Evolutionary conservation across 2,888 invertebrate genomes (phyloP), one percentile per base, ranked within the genome.

Genomic region (Eupithecia exiguata): DNA sequence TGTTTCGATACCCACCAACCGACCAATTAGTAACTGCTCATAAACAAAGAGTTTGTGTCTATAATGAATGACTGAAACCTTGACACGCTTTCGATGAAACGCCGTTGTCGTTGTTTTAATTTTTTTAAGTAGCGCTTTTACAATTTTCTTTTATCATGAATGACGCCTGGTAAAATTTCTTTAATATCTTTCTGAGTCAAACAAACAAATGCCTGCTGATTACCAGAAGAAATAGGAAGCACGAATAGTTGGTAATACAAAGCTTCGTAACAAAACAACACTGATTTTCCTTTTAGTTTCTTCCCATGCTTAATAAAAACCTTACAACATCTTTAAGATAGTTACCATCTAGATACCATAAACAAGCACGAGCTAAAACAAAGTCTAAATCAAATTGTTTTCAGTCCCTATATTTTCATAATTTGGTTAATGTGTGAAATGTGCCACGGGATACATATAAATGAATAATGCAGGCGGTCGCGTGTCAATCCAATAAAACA

Each of bases 401-500:
- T 25, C 58, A 58, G 25, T 58, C 38, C 65, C 65, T 5, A 38
- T 35, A n/a, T 63, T n/a, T 18, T 43, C 38, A 66, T 49, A 61
- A 75, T 70, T 71, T 67, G 66, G 71, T 67, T 67, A 74, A 71
- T 71, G 68, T 70, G 70, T 68, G 53, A 68, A 72, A 69, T 74
- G 53, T 72, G 69, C 70, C 70, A 75, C 72, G 53, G 63, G 62
- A 75, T 58, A 58, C 25, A 25, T 72, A 75, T 69, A 72, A 75
- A 72, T 75, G 68, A 73, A 73, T 76, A 73, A 76, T 76, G 70
- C 62, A 73, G 70, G 68, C 65, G 75, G 72, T 69, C 63, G 74
- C 76, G 74, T 77, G 79, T 80, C 76, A 77, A 76, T 77, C 74
- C 76, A 74, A 78, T 78, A 75, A 79, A 87, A 87, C 87, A 83